phyloP scores from a whole-genome alignment of 2,113 vertebrate genomes.

The Melanocharis versteri region DNA sequence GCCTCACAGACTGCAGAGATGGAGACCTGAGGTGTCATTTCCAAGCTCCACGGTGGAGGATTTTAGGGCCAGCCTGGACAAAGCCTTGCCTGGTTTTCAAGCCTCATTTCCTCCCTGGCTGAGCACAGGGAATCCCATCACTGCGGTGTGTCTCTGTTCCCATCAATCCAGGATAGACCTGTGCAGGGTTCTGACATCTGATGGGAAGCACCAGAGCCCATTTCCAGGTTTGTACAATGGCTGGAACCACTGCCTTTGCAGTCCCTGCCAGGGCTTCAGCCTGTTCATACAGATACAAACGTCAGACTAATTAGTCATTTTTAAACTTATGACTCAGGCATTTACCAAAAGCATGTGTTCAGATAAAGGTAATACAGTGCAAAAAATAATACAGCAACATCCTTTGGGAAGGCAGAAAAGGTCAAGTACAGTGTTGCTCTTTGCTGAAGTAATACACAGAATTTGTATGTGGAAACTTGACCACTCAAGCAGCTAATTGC shows the following conservation, averaged over 20 bases:
- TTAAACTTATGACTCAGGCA: not conserved
- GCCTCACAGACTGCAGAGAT: not conserved
- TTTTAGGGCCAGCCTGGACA: not conserved
- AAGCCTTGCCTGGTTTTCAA: not conserved
- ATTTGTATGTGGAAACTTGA: not conserved
- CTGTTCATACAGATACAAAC: not conserved
- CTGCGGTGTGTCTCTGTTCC: not conserved
- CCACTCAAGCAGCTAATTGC: slow-evolving; percentile 50
- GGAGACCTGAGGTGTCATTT: not conserved
- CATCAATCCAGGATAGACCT: not conserved
- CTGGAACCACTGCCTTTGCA: not conserved
- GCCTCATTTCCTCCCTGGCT: not conserved
- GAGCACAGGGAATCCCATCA: not conserved
- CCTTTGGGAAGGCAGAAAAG: slow-evolving; percentile 16
- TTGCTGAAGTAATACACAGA: not conserved
- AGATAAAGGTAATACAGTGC: not conserved
- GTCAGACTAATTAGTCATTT: not conserved
- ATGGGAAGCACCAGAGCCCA: not conserved
- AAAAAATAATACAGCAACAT: not conserved
- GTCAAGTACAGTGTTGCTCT: not conserved
- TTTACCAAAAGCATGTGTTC: not conserved
- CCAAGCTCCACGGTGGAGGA: not conserved
- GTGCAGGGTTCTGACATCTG: not conserved
- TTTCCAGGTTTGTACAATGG: not conserved
- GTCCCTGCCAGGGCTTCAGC: not conserved